phyloP scores from a whole-genome alignment of 2,888 invertebrate genomes.

The Cryptocephalus primarius region DNA sequence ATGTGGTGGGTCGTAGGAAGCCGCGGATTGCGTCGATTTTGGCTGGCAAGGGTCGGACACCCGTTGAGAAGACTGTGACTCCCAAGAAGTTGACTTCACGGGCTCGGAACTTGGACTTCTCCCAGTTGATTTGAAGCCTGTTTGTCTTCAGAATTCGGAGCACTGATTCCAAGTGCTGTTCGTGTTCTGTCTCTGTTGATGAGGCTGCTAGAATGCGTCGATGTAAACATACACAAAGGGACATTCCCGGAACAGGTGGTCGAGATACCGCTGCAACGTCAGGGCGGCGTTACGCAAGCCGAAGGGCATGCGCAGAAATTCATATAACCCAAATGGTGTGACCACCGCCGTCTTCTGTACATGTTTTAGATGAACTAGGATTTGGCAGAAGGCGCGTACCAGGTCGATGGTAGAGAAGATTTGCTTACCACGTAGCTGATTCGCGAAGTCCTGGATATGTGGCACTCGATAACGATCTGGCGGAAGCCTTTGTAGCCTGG shows the following conservation, averaged over 20 bases:
- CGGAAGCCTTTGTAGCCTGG: not conserved
- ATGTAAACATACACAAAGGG: constrained; percentile 4
- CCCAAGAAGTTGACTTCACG: constrained; percentile 1
- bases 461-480: constrained; percentile 3
- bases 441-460: constrained; percentile 1
- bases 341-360: constrained; percentile 5
- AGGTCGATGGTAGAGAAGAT: constrained; percentile 1
- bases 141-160: too few species aligned
- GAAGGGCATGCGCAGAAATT: constrained; percentile 6
- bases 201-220: constrained; percentile 5
- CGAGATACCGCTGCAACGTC: constrained; percentile 6
- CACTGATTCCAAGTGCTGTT: not conserved
- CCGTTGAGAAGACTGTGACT: not conserved
- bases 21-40: not conserved
- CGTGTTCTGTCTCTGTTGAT: constrained; percentile 3
- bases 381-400: not conserved
- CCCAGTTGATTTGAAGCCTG: not conserved
- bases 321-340: constrained; percentile 6
- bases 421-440: not conserved
- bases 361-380: not conserved
- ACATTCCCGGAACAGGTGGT: constrained; percentile 4
- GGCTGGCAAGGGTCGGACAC: not conserved
- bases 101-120: not conserved
- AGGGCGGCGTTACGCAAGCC: constrained; percentile 6
- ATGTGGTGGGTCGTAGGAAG: constrained; percentile 1